phyloP scores from a whole-genome alignment of 2,888 invertebrate species.

The Leptura quadrifasciata region DNA sequence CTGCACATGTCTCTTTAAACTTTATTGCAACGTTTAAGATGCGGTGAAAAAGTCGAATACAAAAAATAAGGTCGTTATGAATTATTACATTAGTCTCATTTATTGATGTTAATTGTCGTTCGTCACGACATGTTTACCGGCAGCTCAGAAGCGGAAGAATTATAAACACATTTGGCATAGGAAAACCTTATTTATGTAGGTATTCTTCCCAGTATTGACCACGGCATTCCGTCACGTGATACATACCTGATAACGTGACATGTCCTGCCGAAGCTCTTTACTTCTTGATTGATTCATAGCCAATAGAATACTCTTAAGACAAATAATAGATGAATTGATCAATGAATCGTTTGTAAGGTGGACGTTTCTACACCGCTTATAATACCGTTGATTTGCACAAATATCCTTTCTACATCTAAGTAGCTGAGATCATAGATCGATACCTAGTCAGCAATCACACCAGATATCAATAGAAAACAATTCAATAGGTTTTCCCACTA shows the following conservation, averaged over 20 bases:
- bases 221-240: slow-evolving; percentile 50
- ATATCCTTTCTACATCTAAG: slow-evolving; percentile 9
- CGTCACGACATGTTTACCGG: slow-evolving; percentile 61
- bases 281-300: slow-evolving; percentile 45
- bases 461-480: background rate
- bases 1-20: slow-evolving; percentile 36
- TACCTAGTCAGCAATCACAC: background rate
- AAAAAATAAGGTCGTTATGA: slow-evolving; percentile 43
- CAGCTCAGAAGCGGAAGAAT: slow-evolving; percentile 54
- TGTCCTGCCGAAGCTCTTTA: slow-evolving; percentile 35
- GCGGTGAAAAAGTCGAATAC: slow-evolving; percentile 47
- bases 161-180: slow-evolving; percentile 58
- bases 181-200: slow-evolving; percentile 53
- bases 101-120: slow-evolving; percentile 59
- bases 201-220: slow-evolving; percentile 52
- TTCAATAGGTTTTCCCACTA: too few species aligned
- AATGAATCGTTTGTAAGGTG: slow-evolving; percentile 40
- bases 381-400: background rate
- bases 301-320: slow-evolving; percentile 35
- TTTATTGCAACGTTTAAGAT: slow-evolving; percentile 46
- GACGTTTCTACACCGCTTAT: background rate
- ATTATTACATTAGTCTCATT: slow-evolving; percentile 51
- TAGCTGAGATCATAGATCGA: background rate
- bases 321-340: slow-evolving; percentile 50
- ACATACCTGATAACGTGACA: slow-evolving; percentile 47